Base-by-base conservation (phyloP, 2,113 vertebrate species). In the Telmatochromis bifrenatus region DNA sequence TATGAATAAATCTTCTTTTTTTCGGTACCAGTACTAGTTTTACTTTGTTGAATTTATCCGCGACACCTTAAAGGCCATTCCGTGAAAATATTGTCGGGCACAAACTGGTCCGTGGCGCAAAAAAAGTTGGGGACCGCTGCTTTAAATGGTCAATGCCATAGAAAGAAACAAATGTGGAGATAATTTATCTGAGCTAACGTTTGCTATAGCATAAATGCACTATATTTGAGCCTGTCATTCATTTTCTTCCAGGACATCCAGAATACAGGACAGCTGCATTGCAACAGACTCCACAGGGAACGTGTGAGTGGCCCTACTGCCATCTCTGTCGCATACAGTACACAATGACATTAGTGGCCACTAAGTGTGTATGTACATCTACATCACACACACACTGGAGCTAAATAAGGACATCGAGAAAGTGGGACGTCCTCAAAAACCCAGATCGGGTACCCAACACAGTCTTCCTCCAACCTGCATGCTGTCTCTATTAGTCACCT, bases 401-500 rank as follows among this genome's bases (percentile, higher is more conserved):
- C 23, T 55, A 83, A 83, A 83, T 51, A 28, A 77, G 23, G 55
- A 56, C 80, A 56, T 3, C 4, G 56, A 73, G 37, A 39, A 89
- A 91, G 80, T 90, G 87, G 83, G 53, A 79, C 87, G 10, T 65
- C 84, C 75, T 87, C 65, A 68, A 81, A 89, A 84, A 9, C 42
- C 21, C 35, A 65, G 79, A 79, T 79, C 7, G n/a, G 28, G 37
- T 53, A 83, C 21, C 14, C 82, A 54, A 56, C 84, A 79, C 65
- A 81, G 73, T 88, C 45, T 75, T 81, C 62, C 75, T 45, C 70
- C 21, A 49, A 26, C 60, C 35, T 55, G 53, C 11, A 17, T 42
- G 14, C 23, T 47, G 15, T 60, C 47, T 70, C 15, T 53, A n/a
- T 23, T 35, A 68, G 91, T 96, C 94, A 99, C 99, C 98, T 99